Conservation (phyloP, 1,140 invertebrate genomes). For the Sitophilus oryzae region DNA sequence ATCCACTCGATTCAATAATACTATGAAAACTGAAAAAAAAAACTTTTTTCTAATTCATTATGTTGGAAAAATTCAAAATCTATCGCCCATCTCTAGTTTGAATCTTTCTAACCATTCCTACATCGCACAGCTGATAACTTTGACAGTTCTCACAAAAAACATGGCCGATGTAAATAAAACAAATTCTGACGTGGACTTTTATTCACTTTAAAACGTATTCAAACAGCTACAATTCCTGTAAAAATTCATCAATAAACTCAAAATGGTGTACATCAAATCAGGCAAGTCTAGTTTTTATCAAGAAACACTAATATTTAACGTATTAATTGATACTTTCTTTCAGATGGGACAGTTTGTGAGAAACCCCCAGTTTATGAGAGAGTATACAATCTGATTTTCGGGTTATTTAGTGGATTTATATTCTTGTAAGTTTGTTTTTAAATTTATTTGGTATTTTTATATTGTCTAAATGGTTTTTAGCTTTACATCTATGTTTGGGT, state of each 20-base stretch:
- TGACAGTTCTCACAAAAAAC: too few relatives aligned
- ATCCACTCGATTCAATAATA: too few relatives aligned
- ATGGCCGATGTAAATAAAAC: too few relatives aligned
- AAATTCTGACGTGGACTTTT: conserved; percentile 1
- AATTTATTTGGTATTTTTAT: conserved; percentile 3
- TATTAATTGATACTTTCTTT: conserved; percentile 17
- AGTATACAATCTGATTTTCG: conserved; percentile 37
- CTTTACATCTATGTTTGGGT: conserved; percentile 39
- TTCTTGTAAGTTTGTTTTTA: conserved; percentile 38
- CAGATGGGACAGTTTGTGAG: conserved; percentile 38
- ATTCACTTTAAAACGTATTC: neutral
- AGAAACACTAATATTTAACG: neutral
- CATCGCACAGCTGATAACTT: too few relatives aligned
- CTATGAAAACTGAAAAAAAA: too few relatives aligned
- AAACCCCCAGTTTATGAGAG: conserved; percentile 33
- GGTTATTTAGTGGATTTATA: conserved; percentile 36
- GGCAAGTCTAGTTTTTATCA: conserved; percentile 13
- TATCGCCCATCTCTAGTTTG: too few relatives aligned
- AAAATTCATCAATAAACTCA: neutral
- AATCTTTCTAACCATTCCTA: too few relatives aligned
- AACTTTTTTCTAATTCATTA: too few relatives aligned
- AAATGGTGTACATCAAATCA: conserved; percentile 26
- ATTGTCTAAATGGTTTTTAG: conserved; percentile 25
- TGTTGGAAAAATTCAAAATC: too few relatives aligned
- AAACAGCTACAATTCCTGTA: neutral